phyloP scores from a whole-genome alignment of 2,888 invertebrate species.

The Cremastobaeus sp. region DNA sequence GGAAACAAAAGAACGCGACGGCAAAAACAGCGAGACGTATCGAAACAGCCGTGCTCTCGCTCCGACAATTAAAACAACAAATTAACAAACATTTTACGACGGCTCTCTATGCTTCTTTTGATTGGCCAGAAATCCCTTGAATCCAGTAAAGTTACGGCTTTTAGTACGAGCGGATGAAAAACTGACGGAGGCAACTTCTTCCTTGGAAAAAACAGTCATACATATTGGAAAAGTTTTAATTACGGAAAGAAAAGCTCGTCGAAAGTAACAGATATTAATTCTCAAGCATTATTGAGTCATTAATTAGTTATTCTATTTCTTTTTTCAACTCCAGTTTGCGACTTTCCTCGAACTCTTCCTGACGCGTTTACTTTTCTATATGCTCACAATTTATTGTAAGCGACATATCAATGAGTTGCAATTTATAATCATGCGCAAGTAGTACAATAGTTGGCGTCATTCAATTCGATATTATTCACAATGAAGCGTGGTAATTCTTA shows the following conservation, averaged over 20 bases:
- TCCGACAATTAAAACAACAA: conserved; percentile 7
- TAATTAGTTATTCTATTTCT: conserved; percentile 1
- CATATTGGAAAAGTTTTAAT: conserved; percentile 40
- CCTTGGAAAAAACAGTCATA: conserved; percentile 24
- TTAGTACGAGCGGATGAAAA: conserved; percentile 10
- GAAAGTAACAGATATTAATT: conserved; percentile 22
- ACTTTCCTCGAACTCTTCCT: neutral
- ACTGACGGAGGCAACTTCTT: conserved; percentile 22
- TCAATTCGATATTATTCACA: too few species aligned
- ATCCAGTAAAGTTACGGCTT: conserved; percentile 13
- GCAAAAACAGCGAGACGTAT: too few species aligned
- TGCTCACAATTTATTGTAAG: neutral
- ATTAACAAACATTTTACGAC: conserved; percentile 24
- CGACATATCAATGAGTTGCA: too few species aligned
- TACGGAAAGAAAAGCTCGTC: conserved; percentile 26
- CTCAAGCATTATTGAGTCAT: conserved; percentile 3
- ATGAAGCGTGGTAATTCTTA: too few species aligned
- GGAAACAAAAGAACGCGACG: too few species aligned
- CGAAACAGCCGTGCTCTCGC: neutral
- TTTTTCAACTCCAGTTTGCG: neutral
- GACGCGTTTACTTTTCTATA: too few species aligned
- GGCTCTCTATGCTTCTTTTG: conserved; percentile 1
- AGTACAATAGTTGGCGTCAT: too few species aligned
- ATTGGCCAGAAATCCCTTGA: neutral
- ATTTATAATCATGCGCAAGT: too few species aligned